Evolutionary conservation across 2,797 vertebrate genomes (phyloP).

Genomic region (Cirrhinus mrigala): DNA sequence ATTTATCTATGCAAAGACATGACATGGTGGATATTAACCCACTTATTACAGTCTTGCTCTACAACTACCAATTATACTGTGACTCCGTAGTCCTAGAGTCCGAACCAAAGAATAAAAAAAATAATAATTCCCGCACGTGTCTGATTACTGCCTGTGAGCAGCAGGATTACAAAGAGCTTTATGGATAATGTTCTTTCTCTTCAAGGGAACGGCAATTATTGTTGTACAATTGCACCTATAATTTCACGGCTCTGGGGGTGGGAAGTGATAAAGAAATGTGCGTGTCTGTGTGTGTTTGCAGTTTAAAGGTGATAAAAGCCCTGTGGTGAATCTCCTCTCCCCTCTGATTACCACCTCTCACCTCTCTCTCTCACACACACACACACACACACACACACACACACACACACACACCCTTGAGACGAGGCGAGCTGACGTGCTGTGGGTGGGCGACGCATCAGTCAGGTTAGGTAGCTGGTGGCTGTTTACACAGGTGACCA

Average conservation of each 20-base stretch:
- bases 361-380: neutral
- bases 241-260: constrained; percentile 36
- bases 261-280: constrained; percentile 37
- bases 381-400: constrained; percentile 18
- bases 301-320: constrained; percentile 52
- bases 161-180: neutral
- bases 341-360: constrained; percentile 39
- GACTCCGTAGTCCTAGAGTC: neutral
- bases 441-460: constrained; percentile 30
- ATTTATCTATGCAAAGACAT: neutral
- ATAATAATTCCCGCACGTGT: neutral
- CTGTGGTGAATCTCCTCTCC: constrained; percentile 30
- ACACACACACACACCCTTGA: constrained; percentile 21
- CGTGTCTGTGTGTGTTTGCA: constrained; percentile 30
- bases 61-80: neutral
- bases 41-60: neutral
- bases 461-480: constrained; percentile 45
- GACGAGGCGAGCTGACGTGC: neutral
- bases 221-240: constrained; percentile 6
- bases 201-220: constrained; percentile 43
- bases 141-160: neutral
- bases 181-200: constrained; percentile 12
- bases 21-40: neutral
- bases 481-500: constrained; percentile 61
- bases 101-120: neutral